Percentiles rank a stretch among this genome's conserved stretches.
Evolutionary conservation across 1,140 invertebrate species (phyloP).

Genomic region (Drosophila albomicans): DNA sequence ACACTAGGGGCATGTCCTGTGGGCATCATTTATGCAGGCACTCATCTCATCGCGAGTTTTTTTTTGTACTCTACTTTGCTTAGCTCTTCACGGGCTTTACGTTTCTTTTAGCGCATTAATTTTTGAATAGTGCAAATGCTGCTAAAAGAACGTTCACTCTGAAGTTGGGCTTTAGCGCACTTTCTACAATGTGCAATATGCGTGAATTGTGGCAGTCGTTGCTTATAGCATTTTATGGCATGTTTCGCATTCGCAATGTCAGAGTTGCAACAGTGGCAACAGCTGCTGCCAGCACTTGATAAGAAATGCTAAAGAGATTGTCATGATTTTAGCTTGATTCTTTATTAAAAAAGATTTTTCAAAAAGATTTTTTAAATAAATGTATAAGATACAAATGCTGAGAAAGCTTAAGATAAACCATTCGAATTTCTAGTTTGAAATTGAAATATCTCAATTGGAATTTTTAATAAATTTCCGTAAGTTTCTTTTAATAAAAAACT

Average conservation of each 20-base stretch:
- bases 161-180: constrained; percentile 20
- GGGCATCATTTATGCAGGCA: constrained; percentile 63
- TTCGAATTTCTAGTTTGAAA: background rate
- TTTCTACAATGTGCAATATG: constrained; percentile 30
- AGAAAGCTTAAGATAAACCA: background rate
- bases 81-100: constrained; percentile 35
- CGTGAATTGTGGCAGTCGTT: constrained; percentile 23
- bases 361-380: no score
- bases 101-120: constrained; percentile 62
- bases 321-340: background rate
- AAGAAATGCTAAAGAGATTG: background rate
- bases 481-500: constrained; percentile 4
- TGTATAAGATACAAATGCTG: background rate
- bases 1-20: constrained; percentile 42
- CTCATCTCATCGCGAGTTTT: constrained; percentile 25
- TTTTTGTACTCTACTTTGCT: constrained; percentile 36
- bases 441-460: background rate
- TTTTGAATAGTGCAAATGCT: constrained; percentile 72
- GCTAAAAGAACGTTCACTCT: constrained; percentile 39
- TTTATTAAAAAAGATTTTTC: no score
- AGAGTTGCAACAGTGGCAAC: constrained; percentile 2
- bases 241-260: background rate
- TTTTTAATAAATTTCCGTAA: no score
- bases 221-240: constrained; percentile 6
- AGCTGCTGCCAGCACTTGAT: constrained; percentile 6